Evolutionary conservation across 92 coral and sea anemone genomes (phyloP).

Genomic region (Siderastrea radians): DNA sequence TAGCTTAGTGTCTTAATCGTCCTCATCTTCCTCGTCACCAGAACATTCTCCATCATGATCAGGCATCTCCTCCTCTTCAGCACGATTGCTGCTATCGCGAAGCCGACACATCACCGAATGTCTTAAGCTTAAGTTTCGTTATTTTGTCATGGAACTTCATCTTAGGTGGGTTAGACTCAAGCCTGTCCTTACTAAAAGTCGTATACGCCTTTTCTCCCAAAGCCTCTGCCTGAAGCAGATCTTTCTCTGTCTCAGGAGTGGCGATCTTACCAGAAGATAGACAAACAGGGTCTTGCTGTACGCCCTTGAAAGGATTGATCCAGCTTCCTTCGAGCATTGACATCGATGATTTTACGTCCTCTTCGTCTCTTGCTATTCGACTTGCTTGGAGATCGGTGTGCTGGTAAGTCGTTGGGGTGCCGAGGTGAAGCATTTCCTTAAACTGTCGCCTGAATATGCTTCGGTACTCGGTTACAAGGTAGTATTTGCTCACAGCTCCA

Average conservation of each 20-base stretch:
- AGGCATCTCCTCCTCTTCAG: too few species aligned
- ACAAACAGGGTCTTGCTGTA: not conserved
- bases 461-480: conserved; percentile 36
- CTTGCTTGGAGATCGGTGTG: conserved; percentile 4
- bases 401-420: conserved; percentile 3
- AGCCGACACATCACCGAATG: too few species aligned
- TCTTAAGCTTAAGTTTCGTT: too few species aligned
- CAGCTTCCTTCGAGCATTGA: not conserved
- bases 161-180: conserved; percentile 41
- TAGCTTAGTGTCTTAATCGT: too few species aligned
- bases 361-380: conserved; percentile 9
- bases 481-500: conserved; percentile 67
- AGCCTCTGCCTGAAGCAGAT: conserved; percentile 56
- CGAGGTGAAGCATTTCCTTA: not conserved
- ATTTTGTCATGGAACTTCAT: too few species aligned
- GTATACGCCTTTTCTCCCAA: conserved; percentile 56
- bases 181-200: conserved; percentile 48
- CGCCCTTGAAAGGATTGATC: conserved; percentile 1
- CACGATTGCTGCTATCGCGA: too few species aligned
- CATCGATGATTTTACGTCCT: not conserved
- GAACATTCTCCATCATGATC: too few species aligned
- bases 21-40: too few species aligned
- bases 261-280: conserved; percentile 64
- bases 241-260: conserved; percentile 41
- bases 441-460: not conserved